Evolutionary conservation across 2,113 vertebrate genomes (phyloP).

Genomic region (Gymnobelideus leadbeateri): DNA sequence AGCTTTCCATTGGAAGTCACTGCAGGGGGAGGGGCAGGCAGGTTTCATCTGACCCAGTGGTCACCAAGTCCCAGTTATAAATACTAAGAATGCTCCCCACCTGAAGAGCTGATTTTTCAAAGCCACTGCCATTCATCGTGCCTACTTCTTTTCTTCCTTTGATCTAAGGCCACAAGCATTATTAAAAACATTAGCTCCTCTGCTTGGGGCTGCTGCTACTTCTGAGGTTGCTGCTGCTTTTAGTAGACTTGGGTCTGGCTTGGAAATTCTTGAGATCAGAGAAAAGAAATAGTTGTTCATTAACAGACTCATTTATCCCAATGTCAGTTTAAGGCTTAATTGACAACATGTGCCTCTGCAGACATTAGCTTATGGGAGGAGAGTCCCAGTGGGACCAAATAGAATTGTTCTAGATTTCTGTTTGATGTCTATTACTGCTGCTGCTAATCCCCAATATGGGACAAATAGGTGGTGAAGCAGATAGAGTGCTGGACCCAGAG

Average conservation of each 20-base stretch:
- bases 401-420: conserved; percentile 59
- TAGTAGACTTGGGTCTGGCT: conserved; percentile 3
- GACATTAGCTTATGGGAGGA: conserved; percentile 60
- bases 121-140: not conserved
- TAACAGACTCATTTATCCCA: conserved; percentile 69
- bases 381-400: conserved; percentile 66
- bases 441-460: conserved; percentile 53
- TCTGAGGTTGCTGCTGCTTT: not conserved
- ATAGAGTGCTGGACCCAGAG: not conserved
- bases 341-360: conserved; percentile 70
- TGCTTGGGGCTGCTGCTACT: not conserved
- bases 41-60: not conserved
- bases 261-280: conserved; percentile 59
- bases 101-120: not conserved
- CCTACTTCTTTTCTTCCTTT: conserved; percentile 43
- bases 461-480: too few species aligned
- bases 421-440: conserved; percentile 66
- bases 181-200: conserved; percentile 16
- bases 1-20: not conserved
- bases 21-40: not conserved
- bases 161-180: conserved; percentile 49
- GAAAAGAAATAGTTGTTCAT: conserved; percentile 70
- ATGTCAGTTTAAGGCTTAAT: conserved; percentile 71
- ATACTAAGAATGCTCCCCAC: not conserved
- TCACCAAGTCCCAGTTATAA: not conserved